These are phyloP conservation scores for Balaeniceps rex DNA, from an alignment of 2,113 vertebrate genomes.

Conservation along the genomic window DNA sequence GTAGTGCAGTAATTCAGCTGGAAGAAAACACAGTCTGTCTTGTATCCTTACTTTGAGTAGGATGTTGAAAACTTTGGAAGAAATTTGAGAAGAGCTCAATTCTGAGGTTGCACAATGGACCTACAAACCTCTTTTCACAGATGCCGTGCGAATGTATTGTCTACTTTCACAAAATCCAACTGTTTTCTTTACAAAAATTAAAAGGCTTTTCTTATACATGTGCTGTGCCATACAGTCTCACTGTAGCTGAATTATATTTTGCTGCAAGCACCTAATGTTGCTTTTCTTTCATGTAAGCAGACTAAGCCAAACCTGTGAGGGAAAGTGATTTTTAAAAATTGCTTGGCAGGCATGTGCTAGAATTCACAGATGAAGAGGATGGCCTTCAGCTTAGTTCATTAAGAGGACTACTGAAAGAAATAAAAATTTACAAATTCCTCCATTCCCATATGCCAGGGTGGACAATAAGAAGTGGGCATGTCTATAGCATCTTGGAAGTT, in stretches of 20 bases:
- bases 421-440: neutral
- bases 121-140: neutral
- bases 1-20: neutral
- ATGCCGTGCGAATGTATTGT: neutral
- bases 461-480: neutral
- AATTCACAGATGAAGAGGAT: neutral
- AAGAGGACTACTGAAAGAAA: neutral
- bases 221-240: neutral
- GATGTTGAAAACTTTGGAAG: neutral
- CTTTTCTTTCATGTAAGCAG: neutral
- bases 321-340: neutral
- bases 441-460: neutral
- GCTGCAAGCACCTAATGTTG: neutral
- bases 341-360: neutral
- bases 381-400: neutral
- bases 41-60: neutral
- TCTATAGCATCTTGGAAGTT: neutral
- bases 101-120: neutral
- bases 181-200: neutral
- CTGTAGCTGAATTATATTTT: neutral
- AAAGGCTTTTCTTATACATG: neutral
- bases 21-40: neutral
- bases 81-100: neutral
- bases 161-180: neutral
- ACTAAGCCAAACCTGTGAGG: neutral